phyloP scores from a whole-genome alignment of 1,140 invertebrate species.

The Sycophila sp. region DNA sequence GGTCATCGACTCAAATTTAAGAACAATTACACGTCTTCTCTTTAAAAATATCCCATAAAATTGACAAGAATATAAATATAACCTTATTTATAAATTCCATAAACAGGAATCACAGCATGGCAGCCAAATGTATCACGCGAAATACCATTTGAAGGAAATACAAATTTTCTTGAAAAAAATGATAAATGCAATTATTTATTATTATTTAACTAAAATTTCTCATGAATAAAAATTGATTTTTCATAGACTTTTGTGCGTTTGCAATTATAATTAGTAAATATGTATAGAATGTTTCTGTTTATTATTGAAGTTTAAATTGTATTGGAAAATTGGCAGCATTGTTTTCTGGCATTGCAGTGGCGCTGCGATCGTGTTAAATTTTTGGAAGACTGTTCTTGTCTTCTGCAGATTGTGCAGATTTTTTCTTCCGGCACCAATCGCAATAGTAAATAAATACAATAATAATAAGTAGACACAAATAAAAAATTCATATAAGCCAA shows the following conservation, averaged over 20 bases:
- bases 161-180: too few relatives aligned
- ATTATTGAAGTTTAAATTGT: not conserved
- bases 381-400: not conserved
- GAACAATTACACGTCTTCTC: not conserved
- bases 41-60: constrained; percentile 7
- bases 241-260: too few relatives aligned
- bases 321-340: not conserved
- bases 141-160: too few relatives aligned
- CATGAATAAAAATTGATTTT: too few relatives aligned
- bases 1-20: not conserved
- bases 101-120: constrained; percentile 26
- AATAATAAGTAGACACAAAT: not conserved
- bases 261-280: too few relatives aligned
- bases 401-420: not conserved
- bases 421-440: not conserved
- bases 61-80: constrained; percentile 12
- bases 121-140: too few relatives aligned
- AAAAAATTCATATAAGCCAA: not conserved
- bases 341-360: not conserved
- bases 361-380: too few relatives aligned
- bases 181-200: too few relatives aligned
- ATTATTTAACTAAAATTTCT: too few relatives aligned
- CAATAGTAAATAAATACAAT: not conserved
- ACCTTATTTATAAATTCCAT: constrained; percentile 32
- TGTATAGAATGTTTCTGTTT: too few relatives aligned